Base-by-base conservation (phyloP, 37 sponge, comb jelly and placozoan species). In the Tethya wilhelma region DNA sequence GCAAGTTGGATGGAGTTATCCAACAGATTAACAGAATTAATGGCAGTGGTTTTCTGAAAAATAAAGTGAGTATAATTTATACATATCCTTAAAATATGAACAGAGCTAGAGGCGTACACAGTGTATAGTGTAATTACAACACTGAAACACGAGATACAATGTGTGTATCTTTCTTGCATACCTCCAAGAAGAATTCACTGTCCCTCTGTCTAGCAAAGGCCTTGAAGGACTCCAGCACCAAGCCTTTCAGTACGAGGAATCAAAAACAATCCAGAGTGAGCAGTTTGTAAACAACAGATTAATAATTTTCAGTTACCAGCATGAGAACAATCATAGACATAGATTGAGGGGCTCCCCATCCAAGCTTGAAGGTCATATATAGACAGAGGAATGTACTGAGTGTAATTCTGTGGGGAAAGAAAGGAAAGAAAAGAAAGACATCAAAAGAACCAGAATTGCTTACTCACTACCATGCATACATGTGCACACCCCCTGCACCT, bases 321-420 rank as follows among this genome's bases (percentile, higher is more conserved):
- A 57, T 91, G 73, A 12, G 93, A 91, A 81, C 99, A 99, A 69
- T 99, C 99, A 68, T 87, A 94, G 25, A 96, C 87, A 72, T 90
- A 96, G 30, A 99, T 84, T 20, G 99, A 87, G 23, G 99, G 99
- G 32, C 84, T 83, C 11, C 84, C 90, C 88, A 99, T 78, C 97
- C 95, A 97, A 20, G 65, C 64, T 71, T 94, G 95, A 0, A 97
- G 89, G 78, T 97, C 97, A 55, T 97, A 97, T 55, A 97, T 45
- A 2, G 95, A 97, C 34, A 97, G 79, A 26, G 97, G 97, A 26
- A 97, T 97, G 82, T 97, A 97, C 88, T 97, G 97, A 17, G 97
- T 97, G 85, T 94, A 97, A 69, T 73, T 74, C 94, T 93, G 64
- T 31, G 32, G 19, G 26, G 55, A 36, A 3, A 81, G n/a, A 9